Conservation (phyloP, 2,113 vertebrate genomes). For the Taxidea taxus region DNA sequence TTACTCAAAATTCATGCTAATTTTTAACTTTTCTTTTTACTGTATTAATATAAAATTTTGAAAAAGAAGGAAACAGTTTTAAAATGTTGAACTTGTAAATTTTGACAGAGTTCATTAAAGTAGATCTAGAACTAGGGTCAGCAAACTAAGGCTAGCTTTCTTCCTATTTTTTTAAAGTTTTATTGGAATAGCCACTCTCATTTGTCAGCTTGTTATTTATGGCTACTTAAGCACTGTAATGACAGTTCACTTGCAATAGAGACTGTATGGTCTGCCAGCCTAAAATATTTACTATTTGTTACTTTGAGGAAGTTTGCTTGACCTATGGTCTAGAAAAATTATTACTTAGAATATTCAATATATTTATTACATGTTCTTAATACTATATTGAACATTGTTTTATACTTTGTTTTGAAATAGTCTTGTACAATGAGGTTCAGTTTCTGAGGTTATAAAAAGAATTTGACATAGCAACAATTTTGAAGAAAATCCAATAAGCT, state of each 20-base stretch:
- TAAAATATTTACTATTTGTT: not conserved
- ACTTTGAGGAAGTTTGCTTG: not conserved
- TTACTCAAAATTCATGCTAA: not conserved
- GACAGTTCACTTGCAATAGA: not conserved
- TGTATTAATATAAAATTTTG: not conserved
- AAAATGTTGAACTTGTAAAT: not conserved
- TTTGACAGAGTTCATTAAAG: not conserved
- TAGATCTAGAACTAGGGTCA: not conserved
- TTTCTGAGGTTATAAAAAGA: not conserved
- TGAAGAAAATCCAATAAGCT: not conserved
- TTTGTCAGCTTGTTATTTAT: not conserved
- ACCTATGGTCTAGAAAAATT: not conserved
- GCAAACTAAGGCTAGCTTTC: not conserved
- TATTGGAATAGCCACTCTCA: not conserved
- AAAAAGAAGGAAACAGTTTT: not conserved
- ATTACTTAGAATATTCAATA: not conserved
- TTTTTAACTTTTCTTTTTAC: not conserved
- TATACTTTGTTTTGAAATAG: conserved; percentile 24
- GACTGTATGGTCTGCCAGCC: not conserved
- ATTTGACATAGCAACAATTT: not conserved
- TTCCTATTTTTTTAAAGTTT: not conserved
- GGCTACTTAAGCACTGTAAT: not conserved
- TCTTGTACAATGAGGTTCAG: not conserved
- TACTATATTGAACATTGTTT: not conserved
- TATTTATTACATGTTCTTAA: not conserved